Evolutionary conservation across 2,888 invertebrate genomes (phyloP).

Genomic region (Pemphredon lugubris): DNA sequence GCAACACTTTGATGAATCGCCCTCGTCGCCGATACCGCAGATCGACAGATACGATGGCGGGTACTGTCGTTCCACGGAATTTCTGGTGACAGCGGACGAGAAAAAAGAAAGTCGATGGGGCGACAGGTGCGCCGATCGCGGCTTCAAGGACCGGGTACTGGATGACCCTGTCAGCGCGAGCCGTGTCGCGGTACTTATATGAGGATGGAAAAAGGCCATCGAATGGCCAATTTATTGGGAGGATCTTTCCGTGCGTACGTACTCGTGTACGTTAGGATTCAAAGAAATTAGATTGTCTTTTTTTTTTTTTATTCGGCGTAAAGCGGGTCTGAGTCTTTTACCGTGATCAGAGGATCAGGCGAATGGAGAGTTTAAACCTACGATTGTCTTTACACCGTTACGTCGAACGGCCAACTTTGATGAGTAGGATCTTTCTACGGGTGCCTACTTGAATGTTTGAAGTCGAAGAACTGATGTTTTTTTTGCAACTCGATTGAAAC

Average conservation of each 20-base stretch:
- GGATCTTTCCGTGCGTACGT: conserved; percentile 15
- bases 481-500: too few relatives aligned
- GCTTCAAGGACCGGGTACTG: conserved; percentile 64
- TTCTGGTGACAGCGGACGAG: conserved; percentile 60
- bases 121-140: conserved; percentile 63
- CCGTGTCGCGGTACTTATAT: conserved; percentile 46
- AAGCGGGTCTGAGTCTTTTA: too few relatives aligned
- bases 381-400: too few relatives aligned
- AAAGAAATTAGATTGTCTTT: background rate
- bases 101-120: conserved; percentile 57
- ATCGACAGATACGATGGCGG: conserved; percentile 73
- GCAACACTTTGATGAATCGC: conserved; percentile 72
- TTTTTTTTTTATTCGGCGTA: too few relatives aligned
- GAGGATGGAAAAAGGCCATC: conserved; percentile 44
- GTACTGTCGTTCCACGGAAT: conserved; percentile 66
- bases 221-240: conserved; percentile 36
- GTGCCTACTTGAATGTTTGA: too few relatives aligned
- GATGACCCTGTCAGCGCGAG: conserved; percentile 62
- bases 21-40: conserved; percentile 73
- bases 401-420: too few relatives aligned
- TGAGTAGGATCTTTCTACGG: too few relatives aligned
- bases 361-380: too few relatives aligned
- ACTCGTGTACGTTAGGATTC: background rate
- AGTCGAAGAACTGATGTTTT: too few relatives aligned
- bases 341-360: too few relatives aligned